phyloP scores from a whole-genome alignment of 2,888 invertebrate species.

The Alloplasta piceator region DNA sequence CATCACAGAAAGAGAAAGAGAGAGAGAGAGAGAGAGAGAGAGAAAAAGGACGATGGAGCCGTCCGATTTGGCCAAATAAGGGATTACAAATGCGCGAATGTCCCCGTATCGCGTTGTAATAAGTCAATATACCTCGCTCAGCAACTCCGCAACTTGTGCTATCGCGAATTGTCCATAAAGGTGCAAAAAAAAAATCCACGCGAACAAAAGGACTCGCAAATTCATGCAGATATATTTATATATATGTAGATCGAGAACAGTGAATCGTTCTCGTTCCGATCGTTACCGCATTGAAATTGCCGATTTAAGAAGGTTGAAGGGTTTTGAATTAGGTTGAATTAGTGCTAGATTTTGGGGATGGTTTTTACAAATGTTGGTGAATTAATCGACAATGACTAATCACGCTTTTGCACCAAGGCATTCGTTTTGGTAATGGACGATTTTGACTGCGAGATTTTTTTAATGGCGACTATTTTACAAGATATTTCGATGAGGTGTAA shows the following conservation, averaged over 20 bases:
- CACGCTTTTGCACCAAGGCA: too few relatives aligned
- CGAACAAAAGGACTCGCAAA: conserved; percentile 15
- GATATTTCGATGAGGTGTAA: too few relatives aligned
- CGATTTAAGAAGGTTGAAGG: too few relatives aligned
- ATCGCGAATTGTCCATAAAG: conserved; percentile 54
- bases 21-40: neutral
- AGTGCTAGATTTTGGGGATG: too few relatives aligned
- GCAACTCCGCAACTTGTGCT: conserved; percentile 35
- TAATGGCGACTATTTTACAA: too few relatives aligned
- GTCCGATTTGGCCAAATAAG: conserved; percentile 81
- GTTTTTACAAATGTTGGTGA: too few relatives aligned
- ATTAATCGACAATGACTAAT: too few relatives aligned
- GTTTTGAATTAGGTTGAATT: too few relatives aligned
- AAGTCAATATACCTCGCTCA: conserved; percentile 77
- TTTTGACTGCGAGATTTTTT: too few relatives aligned
- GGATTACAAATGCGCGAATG: conserved; percentile 77
- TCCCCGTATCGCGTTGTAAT: conserved; percentile 74
- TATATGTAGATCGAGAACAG: neutral
- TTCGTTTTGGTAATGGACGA: too few relatives aligned
- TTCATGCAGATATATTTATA: conserved; percentile 7
- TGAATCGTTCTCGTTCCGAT: too few relatives aligned
- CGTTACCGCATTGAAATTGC: too few relatives aligned
- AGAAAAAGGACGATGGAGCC: conserved; percentile 74
- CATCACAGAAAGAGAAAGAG: conserved; percentile 22
- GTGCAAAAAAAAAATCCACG: conserved; percentile 46